Conservation (phyloP, 2,113 vertebrate species). For the Phasianus colchicus region DNA sequence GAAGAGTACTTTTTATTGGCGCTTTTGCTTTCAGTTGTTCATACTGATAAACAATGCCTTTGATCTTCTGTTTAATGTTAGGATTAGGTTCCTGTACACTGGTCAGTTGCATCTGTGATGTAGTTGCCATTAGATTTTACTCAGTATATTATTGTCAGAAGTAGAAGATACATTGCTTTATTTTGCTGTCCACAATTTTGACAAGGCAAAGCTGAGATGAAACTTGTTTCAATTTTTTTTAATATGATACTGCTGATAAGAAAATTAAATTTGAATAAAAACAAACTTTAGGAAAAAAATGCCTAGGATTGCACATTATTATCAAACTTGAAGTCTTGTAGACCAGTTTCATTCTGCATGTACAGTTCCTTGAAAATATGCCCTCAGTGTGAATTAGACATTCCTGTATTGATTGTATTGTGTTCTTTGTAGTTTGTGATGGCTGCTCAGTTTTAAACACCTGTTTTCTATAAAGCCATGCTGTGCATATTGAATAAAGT, state of each 20-base stretch:
- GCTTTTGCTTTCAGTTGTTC: background rate
- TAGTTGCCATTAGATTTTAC: background rate
- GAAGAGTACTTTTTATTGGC: background rate
- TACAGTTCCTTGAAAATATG: background rate
- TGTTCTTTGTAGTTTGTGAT: background rate
- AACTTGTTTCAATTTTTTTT: background rate
- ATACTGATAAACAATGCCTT: background rate
- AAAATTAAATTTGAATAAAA: background rate
- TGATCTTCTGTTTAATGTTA: background rate
- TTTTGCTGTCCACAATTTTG: slow-evolving; percentile 9
- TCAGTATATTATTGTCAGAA: background rate
- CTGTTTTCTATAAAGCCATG: background rate
- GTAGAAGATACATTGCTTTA: background rate
- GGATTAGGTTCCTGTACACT: background rate
- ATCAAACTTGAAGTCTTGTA: background rate
- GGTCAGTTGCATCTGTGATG: background rate
- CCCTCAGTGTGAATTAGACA: background rate
- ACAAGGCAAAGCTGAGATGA: background rate
- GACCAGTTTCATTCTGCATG: background rate
- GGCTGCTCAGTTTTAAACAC: background rate
- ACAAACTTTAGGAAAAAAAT: background rate
- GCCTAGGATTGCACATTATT: background rate
- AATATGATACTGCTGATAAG: background rate
- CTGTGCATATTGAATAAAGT: background rate
- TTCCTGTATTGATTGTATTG: background rate